Conservation (phyloP, 2,797 vertebrate genomes). For the Okamejei kenojei region DNA sequence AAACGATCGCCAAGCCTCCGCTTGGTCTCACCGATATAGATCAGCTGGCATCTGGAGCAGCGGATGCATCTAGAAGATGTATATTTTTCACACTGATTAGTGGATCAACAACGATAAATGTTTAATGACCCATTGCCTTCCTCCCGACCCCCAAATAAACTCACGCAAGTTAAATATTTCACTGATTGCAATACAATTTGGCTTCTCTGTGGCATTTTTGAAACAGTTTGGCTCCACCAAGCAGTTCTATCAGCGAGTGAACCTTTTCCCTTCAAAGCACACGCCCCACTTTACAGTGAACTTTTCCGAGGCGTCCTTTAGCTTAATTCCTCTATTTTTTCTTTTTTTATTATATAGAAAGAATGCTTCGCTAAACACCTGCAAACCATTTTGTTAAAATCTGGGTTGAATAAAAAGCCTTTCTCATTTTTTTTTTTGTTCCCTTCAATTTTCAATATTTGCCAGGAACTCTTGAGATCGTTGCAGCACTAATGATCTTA, state of each 20-base stretch:
- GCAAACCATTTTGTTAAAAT: constrained; percentile 32
- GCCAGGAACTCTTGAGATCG: constrained; percentile 15
- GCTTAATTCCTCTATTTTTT: neutral
- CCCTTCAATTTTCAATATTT: constrained; percentile 17
- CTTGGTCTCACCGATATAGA: too few species aligned
- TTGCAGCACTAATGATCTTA: constrained; percentile 10
- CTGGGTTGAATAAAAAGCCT: constrained; percentile 19
- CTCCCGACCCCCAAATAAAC: neutral
- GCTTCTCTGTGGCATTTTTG: constrained; percentile 5
- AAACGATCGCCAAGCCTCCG: too few species aligned
- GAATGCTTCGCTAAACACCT: neutral
- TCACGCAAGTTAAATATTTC: neutral
- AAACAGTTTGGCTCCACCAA: neutral
- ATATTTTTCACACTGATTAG: too few species aligned
- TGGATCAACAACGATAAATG: neutral
- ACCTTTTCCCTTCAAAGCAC: neutral
- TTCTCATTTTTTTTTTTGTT: neutral
- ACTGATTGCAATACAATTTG: neutral
- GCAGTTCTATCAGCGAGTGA: neutral
- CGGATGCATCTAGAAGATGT: too few species aligned
- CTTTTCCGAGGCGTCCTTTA: neutral
- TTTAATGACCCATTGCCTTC: neutral
- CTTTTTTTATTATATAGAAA: neutral
- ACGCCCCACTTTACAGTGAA: too few species aligned
- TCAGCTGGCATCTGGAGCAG: too few species aligned